These are phyloP conservation scores for Anguilla japonica DNA, from an alignment of 2,113 vertebrate species.

Conservation along the genomic window DNA sequence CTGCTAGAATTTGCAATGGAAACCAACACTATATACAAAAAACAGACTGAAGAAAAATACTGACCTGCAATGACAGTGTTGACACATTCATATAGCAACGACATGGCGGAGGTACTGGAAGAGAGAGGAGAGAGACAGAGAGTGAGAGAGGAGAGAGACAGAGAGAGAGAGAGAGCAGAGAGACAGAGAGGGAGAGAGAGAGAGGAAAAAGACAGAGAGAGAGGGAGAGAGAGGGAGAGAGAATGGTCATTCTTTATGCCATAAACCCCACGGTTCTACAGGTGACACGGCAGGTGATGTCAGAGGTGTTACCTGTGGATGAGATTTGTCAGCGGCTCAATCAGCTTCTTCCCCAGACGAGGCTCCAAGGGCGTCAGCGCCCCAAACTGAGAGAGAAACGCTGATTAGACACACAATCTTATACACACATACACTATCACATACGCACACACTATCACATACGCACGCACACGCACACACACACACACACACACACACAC, in stretches of 20 bases:
- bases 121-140: not conserved
- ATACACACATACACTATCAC: too few species aligned
- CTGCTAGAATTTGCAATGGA: too few species aligned
- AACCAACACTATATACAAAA: too few species aligned
- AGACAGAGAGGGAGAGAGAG: not conserved
- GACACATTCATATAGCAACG: conserved; percentile 96
- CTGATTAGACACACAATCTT: not conserved
- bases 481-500: not conserved
- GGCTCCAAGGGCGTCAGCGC: conserved; percentile 97
- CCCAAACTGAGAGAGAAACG: conserved; percentile 78
- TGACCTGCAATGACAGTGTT: conserved; percentile 99
- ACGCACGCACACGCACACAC: not conserved
- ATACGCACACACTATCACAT: not conserved
- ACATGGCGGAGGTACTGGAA: conserved; percentile 96
- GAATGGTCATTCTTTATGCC: too few species aligned
- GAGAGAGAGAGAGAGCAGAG: too few species aligned
- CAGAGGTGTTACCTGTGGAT: conserved; percentile 85
- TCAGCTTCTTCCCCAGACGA: conserved; percentile 93
- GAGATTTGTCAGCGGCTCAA: conserved; percentile 95
- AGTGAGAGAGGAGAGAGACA: too few species aligned
- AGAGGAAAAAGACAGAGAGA: too few species aligned
- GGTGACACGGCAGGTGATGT: not conserved
- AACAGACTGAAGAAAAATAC: conserved; percentile 26
- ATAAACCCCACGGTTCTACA: not conserved
- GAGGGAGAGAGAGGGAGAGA: not conserved